Evolutionary conservation across 2,113 vertebrate species (phyloP).

Genomic region (Thalassarche chlororhynchos): DNA sequence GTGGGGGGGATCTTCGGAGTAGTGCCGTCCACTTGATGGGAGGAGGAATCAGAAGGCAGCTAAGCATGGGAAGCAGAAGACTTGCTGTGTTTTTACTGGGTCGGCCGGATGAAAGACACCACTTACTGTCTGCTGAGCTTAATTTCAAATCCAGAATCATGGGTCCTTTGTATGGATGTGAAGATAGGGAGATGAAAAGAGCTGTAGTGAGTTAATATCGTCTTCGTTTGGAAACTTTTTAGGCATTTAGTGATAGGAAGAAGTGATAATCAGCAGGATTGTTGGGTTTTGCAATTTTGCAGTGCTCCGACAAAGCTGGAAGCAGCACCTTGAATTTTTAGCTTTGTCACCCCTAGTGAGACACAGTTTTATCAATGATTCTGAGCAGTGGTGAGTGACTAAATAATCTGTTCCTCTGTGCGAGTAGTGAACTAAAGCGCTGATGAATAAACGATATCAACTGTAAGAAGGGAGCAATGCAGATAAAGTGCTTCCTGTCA

Average conservation of each 20-base stretch:
- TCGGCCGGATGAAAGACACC: not conserved
- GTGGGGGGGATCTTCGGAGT: not conserved
- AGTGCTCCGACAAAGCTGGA: not conserved
- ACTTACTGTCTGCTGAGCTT: not conserved
- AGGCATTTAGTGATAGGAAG: not conserved
- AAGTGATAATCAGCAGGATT: not conserved
- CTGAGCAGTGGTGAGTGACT: not conserved
- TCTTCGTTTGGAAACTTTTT: not conserved
- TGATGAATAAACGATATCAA: not conserved
- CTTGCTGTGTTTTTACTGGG: not conserved
- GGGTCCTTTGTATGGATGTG: not conserved
- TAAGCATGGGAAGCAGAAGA: not conserved
- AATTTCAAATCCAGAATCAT: not conserved
- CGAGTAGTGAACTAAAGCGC: not conserved
- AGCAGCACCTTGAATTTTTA: not conserved
- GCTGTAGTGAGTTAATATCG: not conserved
- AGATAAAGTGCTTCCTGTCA: not conserved
- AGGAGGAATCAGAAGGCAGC: not conserved
- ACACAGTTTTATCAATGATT: not conserved
- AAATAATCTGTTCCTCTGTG: not conserved
- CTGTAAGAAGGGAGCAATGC: not conserved
- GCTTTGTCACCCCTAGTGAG: not conserved
- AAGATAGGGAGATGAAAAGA: not conserved
- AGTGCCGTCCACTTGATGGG: not conserved
- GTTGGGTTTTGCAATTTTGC: not conserved